These are phyloP conservation scores for Tringa solitaria DNA, from an alignment of 2,113 vertebrate species.

Conservation along the genomic window DNA sequence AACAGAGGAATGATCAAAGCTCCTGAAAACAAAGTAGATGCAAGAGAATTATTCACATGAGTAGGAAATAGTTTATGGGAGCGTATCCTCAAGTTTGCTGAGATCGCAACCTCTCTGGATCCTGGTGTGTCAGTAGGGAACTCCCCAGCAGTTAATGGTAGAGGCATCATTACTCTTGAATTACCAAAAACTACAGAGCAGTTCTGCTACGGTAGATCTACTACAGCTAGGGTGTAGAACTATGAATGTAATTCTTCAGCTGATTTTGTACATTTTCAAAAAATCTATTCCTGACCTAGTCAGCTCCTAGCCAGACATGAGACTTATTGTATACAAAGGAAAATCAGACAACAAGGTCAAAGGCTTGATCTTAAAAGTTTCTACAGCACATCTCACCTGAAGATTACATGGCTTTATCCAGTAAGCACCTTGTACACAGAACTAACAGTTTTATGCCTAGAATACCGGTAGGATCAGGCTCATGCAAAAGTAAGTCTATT, in stretches of 20 bases:
- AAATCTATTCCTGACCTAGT: neutral
- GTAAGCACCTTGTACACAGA: neutral
- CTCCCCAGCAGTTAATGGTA: neutral
- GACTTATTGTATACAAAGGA: neutral
- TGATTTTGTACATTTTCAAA: neutral
- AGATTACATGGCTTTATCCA: neutral
- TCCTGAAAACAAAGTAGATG: neutral
- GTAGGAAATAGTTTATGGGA: neutral
- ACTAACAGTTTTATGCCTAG: neutral
- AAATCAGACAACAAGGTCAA: neutral
- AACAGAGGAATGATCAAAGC: neutral
- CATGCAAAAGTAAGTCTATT: neutral
- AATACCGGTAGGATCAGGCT: neutral
- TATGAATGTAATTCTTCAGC: neutral
- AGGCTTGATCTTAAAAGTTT: neutral
- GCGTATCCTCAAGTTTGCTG: neutral
- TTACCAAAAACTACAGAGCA: neutral
- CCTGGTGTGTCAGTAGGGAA: neutral
- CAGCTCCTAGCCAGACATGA: neutral
- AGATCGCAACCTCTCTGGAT: neutral
- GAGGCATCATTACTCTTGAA: neutral
- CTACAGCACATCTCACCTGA: neutral
- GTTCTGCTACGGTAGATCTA: neutral
- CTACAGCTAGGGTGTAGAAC: rapidly evolving
- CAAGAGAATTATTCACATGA: neutral